A percentile compares a stretch with the other conserved stretches of the same genome.
These are phyloP conservation scores for Glandiceps talaboti DNA, from an alignment of 53 echinoderm and acorn worm genomes.

Conservation along the genomic window DNA sequence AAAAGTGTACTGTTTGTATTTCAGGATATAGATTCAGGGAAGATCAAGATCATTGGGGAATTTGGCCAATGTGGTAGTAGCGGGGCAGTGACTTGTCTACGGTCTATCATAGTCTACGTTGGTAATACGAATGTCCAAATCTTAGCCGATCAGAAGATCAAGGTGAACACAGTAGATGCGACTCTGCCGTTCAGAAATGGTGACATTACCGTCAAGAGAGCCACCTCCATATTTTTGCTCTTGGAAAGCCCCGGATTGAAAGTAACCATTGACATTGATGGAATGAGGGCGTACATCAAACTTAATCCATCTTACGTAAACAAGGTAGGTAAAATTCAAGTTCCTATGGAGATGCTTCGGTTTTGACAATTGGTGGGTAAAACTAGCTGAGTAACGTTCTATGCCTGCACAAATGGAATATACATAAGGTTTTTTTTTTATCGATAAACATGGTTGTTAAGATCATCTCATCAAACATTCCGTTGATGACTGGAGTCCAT, in stretches of 20 bases:
- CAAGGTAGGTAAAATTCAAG: constrained; percentile 31
- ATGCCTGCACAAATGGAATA: too few relatives aligned
- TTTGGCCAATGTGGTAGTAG: constrained; percentile 53
- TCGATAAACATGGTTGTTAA: too few relatives aligned
- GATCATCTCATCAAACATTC: too few relatives aligned
- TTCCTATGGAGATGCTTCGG: too few relatives aligned
- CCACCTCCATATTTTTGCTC: constrained; percentile 57
- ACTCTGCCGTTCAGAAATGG: constrained; percentile 48
- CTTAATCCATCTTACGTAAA: constrained; percentile 57
- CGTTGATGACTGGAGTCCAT: too few relatives aligned
- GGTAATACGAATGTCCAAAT: constrained; percentile 53
- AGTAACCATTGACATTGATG: constrained; percentile 81
- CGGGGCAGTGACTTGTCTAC: constrained; percentile 56
- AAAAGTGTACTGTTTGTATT: too few relatives aligned
- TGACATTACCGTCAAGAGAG: constrained; percentile 43
- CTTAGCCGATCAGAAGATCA: constrained; percentile 29
- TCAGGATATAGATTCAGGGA: constrained; percentile 51
- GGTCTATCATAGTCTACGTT: constrained; percentile 36
- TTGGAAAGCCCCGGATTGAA: constrained; percentile 57
- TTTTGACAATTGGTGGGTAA: too few relatives aligned
- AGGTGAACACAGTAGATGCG: constrained; percentile 39
- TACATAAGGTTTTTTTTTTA: too few relatives aligned
- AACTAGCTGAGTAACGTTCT: too few relatives aligned
- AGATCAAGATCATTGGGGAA: constrained; percentile 37
- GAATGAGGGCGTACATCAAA: constrained; percentile 61